Evolutionary conservation across 2,113 vertebrate genomes (phyloP).

Genomic region (Salvator merianae): DNA sequence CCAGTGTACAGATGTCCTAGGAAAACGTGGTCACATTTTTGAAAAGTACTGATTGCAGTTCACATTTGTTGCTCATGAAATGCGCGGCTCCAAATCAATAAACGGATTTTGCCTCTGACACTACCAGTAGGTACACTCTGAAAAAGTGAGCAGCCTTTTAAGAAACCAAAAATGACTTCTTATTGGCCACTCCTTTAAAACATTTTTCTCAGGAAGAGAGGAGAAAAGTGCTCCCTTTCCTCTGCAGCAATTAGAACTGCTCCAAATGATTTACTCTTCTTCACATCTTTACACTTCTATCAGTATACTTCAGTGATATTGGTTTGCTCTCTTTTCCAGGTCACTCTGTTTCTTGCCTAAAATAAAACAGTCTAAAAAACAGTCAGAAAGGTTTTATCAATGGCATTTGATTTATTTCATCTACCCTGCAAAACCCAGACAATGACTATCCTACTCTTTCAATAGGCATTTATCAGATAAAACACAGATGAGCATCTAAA

Average conservation of each 20-base stretch:
- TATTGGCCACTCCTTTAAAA: not conserved
- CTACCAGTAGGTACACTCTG: not conserved
- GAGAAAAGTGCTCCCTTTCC: not conserved
- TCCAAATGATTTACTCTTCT: not conserved
- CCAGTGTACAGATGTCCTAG: not conserved
- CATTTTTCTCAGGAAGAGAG: not conserved
- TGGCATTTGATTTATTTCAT: not conserved
- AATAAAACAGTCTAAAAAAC: not conserved
- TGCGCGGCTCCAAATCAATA: not conserved
- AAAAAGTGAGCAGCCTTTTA: not conserved
- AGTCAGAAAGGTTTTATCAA: not conserved
- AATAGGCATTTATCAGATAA: not conserved
- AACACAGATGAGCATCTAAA: conserved; percentile 1
- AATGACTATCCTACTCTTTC: not conserved
- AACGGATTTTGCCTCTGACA: not conserved
- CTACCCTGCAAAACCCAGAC: not conserved
- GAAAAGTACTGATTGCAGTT: not conserved
- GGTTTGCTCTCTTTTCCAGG: not conserved
- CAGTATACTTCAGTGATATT: not conserved
- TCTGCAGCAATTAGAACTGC: not conserved
- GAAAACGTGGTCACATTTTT: conserved; percentile 17
- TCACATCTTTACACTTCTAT: not conserved
- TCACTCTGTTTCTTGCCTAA: not conserved
- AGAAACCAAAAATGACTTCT: not conserved
- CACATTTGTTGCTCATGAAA: not conserved